These are phyloP conservation scores for Morphnarchus princeps DNA, from an alignment of 2,113 vertebrate genomes.

Conservation along the genomic window DNA sequence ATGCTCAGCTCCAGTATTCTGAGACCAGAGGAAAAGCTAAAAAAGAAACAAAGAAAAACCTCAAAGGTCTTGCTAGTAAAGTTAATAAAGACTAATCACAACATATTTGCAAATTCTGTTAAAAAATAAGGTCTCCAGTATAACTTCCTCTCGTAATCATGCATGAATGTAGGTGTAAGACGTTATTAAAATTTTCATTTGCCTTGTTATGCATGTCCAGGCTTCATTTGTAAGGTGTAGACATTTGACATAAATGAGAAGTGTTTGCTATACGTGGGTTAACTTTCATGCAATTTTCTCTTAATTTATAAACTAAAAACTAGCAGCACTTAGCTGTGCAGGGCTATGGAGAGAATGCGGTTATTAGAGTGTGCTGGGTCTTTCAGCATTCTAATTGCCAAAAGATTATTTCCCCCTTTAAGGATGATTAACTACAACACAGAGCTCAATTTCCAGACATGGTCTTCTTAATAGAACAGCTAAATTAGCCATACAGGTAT, in stretches of 20 bases:
- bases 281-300: neutral
- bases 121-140: neutral
- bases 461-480: neutral
- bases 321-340: neutral
- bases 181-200: neutral
- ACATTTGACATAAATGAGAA: neutral
- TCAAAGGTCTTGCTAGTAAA: neutral
- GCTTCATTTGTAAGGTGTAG: neutral
- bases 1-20: neutral
- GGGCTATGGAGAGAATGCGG: neutral
- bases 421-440: constrained; percentile 5
- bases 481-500: neutral
- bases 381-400: neutral
- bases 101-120: neutral
- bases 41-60: neutral
- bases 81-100: neutral
- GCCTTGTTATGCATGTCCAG: neutral
- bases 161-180: neutral
- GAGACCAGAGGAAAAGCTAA: neutral
- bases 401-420: constrained; percentile 16
- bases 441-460: neutral
- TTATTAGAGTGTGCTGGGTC: neutral
- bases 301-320: neutral
- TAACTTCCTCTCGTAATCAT: neutral
- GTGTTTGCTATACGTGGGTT: neutral